These are phyloP conservation scores for Butastur rufipennis DNA, from an alignment of 2,113 vertebrate genomes.

Conservation along the genomic window DNA sequence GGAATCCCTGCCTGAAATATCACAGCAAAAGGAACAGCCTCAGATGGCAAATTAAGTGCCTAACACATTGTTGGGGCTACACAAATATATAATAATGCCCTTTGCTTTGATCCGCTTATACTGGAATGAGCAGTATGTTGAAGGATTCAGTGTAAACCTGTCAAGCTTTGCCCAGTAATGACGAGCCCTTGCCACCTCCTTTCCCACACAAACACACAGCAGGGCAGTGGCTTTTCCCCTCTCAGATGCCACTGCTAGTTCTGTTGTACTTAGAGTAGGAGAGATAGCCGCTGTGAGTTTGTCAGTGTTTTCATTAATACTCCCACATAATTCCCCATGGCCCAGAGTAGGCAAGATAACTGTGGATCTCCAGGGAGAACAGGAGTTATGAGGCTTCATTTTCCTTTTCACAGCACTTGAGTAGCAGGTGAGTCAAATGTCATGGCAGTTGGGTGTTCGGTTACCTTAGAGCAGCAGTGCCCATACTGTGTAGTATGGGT, in stretches of 20 bases:
- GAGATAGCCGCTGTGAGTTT: accelerated
- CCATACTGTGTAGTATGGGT: not conserved
- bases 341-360: not conserved
- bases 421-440: not conserved
- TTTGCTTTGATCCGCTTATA: not conserved
- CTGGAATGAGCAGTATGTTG: not conserved
- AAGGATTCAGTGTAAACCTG: not conserved
- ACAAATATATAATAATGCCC: constrained; percentile 15
- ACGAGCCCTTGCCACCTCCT: not conserved
- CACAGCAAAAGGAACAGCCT: not conserved
- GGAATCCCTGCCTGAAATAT: constrained; percentile 1
- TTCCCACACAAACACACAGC: not conserved
- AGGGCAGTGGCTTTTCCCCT: not conserved
- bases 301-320: not conserved
- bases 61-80: not conserved
- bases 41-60: constrained; percentile 30
- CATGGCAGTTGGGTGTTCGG: not conserved
- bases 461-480: not conserved
- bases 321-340: not conserved
- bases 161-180: not conserved
- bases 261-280: not conserved
- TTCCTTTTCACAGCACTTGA: not conserved
- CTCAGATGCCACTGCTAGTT: not conserved
- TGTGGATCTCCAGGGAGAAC: not conserved
- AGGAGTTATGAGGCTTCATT: not conserved